Percentiles rank a stretch among this genome's conserved stretches.
phyloP scores from a whole-genome alignment of 1,140 invertebrate genomes.

The Eriocheir sinensis region DNA sequence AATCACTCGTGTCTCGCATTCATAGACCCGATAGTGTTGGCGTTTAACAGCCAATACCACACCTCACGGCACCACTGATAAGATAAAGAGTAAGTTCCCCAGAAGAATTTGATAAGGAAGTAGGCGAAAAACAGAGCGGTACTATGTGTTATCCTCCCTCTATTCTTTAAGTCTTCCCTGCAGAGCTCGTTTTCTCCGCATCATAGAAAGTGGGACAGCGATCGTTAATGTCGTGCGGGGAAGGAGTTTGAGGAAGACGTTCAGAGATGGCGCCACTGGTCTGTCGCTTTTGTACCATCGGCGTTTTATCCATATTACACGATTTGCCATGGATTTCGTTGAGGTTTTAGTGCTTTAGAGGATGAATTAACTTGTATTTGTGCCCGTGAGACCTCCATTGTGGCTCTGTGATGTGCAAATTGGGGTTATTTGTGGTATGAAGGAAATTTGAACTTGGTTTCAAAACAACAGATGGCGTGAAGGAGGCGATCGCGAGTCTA shows the following conservation, averaged over 20 bases:
- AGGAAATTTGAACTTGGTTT: not conserved
- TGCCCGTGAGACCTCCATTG: not conserved
- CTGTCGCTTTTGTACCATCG: not conserved
- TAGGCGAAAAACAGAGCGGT: not conserved
- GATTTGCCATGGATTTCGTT: not conserved
- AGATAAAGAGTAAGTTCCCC: not conserved
- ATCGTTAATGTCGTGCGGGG: not conserved
- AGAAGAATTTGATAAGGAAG: not conserved
- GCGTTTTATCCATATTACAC: not conserved
- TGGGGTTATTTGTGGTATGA: not conserved
- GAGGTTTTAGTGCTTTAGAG: not conserved
- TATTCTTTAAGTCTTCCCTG: too few species aligned
- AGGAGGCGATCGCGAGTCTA: not conserved
- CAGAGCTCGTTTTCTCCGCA: not conserved
- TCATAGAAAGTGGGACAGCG: not conserved
- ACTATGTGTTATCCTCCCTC: not conserved
- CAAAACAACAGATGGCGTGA: not conserved
- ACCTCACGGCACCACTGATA: not conserved
- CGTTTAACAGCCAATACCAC: not conserved
- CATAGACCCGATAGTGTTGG: not conserved
- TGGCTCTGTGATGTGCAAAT: not conserved
- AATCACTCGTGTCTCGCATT: too few species aligned
- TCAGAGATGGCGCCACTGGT: not conserved
- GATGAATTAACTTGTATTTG: not conserved
- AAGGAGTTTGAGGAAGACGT: not conserved